Evolutionary conservation across 2,113 vertebrate species (phyloP).

Genomic region (Antechinus flavipes): DNA sequence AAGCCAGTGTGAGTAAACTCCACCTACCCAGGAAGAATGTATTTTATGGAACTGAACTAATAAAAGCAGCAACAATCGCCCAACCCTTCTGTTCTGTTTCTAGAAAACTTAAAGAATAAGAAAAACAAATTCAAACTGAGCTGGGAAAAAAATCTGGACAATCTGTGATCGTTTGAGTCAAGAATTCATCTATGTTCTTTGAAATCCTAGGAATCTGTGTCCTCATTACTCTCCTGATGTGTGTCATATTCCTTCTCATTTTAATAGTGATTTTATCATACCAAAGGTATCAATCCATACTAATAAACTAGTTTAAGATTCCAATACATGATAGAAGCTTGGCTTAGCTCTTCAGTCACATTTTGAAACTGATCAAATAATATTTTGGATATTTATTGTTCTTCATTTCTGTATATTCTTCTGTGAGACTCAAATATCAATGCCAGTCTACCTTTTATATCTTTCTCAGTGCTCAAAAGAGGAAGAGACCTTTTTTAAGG

Average conservation of each 20-base stretch:
- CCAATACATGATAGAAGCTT: slow-evolving; percentile 57
- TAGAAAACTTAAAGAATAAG: slow-evolving; percentile 85
- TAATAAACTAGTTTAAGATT: slow-evolving; percentile 72
- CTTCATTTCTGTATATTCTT: background rate
- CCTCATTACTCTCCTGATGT: slow-evolving; percentile 76
- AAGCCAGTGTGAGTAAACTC: slow-evolving; percentile 64
- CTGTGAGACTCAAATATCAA: background rate
- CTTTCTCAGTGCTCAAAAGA: slow-evolving; percentile 47
- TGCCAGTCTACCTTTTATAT: slow-evolving; percentile 20
- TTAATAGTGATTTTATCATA: slow-evolving; percentile 8
- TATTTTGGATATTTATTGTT: background rate
- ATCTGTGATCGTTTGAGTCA: slow-evolving; percentile 22
- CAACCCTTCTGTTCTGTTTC: slow-evolving; percentile 42
- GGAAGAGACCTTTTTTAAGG: background rate
- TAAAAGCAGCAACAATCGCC: slow-evolving; percentile 17
- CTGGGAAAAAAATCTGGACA: slow-evolving; percentile 78
- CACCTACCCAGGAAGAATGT: background rate
- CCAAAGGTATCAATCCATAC: slow-evolving; percentile 78
- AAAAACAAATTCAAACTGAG: slow-evolving; percentile 58
- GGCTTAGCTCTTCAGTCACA: slow-evolving; percentile 14
- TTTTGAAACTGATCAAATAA: slow-evolving; percentile 41
- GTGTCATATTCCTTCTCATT: slow-evolving; percentile 75
- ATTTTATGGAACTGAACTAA: slow-evolving; percentile 2
- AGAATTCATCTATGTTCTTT: background rate
- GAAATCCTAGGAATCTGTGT: slow-evolving; percentile 60